Conservation (phyloP, 2,113 vertebrate genomes). For the Pionites leucogaster region DNA sequence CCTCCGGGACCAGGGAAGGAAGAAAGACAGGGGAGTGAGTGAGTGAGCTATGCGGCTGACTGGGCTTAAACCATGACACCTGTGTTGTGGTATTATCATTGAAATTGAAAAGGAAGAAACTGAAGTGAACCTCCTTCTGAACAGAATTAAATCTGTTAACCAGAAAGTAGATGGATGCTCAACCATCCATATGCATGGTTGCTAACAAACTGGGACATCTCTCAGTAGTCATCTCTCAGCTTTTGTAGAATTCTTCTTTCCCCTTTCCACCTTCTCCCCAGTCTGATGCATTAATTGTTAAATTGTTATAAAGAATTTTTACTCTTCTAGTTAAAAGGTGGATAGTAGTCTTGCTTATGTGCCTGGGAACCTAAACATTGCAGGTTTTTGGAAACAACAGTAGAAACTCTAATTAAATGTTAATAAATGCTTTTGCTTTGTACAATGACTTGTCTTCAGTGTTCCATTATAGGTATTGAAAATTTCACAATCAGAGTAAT, state of each 20-base stretch:
- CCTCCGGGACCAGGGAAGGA: too few relatives aligned
- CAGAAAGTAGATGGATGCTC: background rate
- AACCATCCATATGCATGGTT: background rate
- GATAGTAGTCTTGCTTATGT: background rate
- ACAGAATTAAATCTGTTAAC: background rate
- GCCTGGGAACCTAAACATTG: background rate
- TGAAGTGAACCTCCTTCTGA: background rate
- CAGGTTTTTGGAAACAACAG: background rate
- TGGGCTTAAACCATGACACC: too few relatives aligned
- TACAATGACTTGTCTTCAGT: background rate
- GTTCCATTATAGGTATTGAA: conserved; percentile 57
- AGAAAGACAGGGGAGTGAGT: too few relatives aligned
- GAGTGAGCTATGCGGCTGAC: too few relatives aligned
- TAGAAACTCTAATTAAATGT: background rate
- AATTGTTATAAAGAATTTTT: background rate
- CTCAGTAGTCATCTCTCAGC: background rate
- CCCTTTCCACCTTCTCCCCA: background rate
- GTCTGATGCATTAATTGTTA: background rate
- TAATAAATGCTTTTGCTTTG: conserved; percentile 2
- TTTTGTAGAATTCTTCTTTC: background rate
- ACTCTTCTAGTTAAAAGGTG: background rate
- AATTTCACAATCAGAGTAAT: conserved; percentile 57
- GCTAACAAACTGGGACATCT: background rate
- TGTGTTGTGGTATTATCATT: background rate
- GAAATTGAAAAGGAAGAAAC: background rate